Conservation (phyloP, 2,888 invertebrate species). For the Liopterus haemorrhoidalis region DNA sequence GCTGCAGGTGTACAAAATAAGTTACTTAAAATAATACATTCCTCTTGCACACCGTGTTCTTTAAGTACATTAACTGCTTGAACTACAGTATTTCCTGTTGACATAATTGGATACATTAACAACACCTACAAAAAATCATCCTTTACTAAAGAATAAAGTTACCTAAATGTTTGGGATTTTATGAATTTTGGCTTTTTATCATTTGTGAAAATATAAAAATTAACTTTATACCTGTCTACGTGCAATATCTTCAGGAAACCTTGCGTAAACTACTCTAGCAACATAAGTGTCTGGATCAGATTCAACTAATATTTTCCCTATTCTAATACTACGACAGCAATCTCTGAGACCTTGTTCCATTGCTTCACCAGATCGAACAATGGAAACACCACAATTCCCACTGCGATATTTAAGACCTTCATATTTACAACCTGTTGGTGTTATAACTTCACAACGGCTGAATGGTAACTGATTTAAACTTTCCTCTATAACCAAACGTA, state of each 20-base stretch:
- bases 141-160: no score
- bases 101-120: conserved; percentile 98
- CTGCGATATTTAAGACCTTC: conserved; percentile 92
- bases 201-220: conserved; percentile 5
- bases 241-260: conserved; percentile 93
- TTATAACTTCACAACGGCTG: conserved; percentile 80
- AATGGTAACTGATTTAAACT: conserved; percentile 96
- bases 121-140: conserved; percentile 56
- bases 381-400: conserved; percentile 97
- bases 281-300: conserved; percentile 95
- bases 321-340: conserved; percentile 96
- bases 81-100: conserved; percentile 93
- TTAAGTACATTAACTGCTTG: conserved; percentile 89
- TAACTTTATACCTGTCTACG: conserved; percentile 55
- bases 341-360: conserved; percentile 71
- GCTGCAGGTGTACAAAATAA: conserved; percentile 94
- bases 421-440: conserved; percentile 88
- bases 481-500: conserved; percentile 95
- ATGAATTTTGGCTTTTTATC: neutral
- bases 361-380: conserved; percentile 73
- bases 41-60: conserved; percentile 90
- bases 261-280: conserved; percentile 93
- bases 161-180: neutral
- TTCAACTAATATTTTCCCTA: conserved; percentile 96
- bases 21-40: conserved; percentile 93